Base-by-base conservation (phyloP, 2,113 vertebrate species). In the Chionomys nivalis region DNA sequence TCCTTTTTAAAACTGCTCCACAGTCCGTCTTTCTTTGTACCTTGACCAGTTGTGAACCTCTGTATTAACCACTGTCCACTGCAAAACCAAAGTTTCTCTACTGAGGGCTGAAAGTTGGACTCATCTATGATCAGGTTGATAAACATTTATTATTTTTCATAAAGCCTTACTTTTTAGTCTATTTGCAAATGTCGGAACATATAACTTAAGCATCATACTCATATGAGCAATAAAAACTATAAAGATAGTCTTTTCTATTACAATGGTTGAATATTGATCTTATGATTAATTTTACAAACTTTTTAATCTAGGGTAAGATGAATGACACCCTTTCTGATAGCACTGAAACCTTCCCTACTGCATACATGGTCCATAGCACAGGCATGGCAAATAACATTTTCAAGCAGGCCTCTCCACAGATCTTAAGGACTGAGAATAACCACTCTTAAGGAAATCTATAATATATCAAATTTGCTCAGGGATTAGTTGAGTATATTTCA, bases 241-340 rank as follows among this genome's bases (percentile, higher is more conserved):
- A 61, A 33, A 58, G 52, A 61, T 82, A 82, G 23, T 61, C 23
- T 75, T 93, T 92, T 1, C 36, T 85, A n/a, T 85, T 89, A 47
- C 82, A 97, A 87, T 93, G 81, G 79, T 13, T 52, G 58, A 78
- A 58, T 19, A 82, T 3, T 89, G 28, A 44, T 83, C 47, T n/a
- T 31, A 75, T 2, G 61, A 82, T 94, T n/a, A 94, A 21, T 14
- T 93, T 89, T 83, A 87, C 33, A 66, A 91, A 44, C n/a, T 78
- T 90, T 93, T 82, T 91, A 39, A 36, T 92, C 33, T 91, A 66
- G 66, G 21, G 10, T 39, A 52, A 73, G 44, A 92, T 89, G 8
- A 89, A 55, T 91, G 11, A 83, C 23, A 92, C 3, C 42, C 52
- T 24, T 63, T 87, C 61, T 76, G 81, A 81, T 76, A 76, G 33